Evolutionary conservation across 2,888 invertebrate species (phyloP), one percentile per base, ranked within the genome.

Genomic region (Tiliacea aurago): DNA sequence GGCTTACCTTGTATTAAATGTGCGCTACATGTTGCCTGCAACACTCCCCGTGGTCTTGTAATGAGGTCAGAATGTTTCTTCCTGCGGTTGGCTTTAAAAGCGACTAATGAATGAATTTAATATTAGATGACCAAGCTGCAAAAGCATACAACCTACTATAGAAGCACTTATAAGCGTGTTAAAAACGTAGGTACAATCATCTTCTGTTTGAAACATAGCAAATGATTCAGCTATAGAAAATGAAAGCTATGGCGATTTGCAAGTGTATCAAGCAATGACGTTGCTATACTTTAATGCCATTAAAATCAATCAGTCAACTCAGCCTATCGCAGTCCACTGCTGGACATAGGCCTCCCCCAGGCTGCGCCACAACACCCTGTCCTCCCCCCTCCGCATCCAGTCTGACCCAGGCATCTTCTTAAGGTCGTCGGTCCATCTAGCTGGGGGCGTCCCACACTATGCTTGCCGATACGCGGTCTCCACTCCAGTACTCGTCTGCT

Each of bases 101-200:
- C 53, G 41, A 64, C n/a, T 45, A 80, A 77, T 73, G 9, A 80
- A 73, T 73, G 28, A 43, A 61, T 73, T 49, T 59, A 20, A 53
- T 73, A n/a, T 43, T 53, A 41, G 13, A 53, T 28, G 15, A 28
- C 7, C 28, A 28, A 3, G 5, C 53, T 6, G 13, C 4, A 28
- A 55, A 28, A 28, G 13, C 23, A 18, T 55, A 1, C 10, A 53
- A 23, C 7, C 0, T 61, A 37, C 41, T 59, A 28, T 18, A 23
- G 18, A 28, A 41, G 15, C 6, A 47, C 10, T 41, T 70, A 20
- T 20, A 43, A 15, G 0, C 3, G 10, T 45, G 0, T n/a, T 37
- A 23, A 1, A 49, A 28, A 41, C 41, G 4, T 15, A 37, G 37
- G 37, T 37, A 37, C 4, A 37, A 37, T 37, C 37, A 37, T 4